These are phyloP conservation scores for Scomber colias DNA, from an alignment of 2,113 vertebrate species.

Conservation along the genomic window DNA sequence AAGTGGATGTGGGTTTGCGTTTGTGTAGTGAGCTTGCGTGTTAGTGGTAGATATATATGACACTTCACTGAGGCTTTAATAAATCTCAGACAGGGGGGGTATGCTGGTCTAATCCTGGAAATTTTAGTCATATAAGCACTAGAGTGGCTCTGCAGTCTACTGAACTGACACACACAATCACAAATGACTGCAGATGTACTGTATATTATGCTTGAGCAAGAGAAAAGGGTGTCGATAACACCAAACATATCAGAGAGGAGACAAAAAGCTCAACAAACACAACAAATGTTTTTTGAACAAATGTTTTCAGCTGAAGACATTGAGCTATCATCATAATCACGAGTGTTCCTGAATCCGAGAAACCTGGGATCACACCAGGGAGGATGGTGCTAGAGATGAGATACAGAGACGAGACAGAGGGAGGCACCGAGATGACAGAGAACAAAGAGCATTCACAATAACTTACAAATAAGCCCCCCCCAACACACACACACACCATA, in stretches of 20 bases:
- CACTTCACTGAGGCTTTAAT: slow-evolving; percentile 67
- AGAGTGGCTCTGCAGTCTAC: slow-evolving; percentile 9
- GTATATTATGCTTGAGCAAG: neutral
- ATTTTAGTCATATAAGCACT: slow-evolving; percentile 35
- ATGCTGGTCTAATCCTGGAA: slow-evolving; percentile 59
- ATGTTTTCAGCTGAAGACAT: slow-evolving; percentile 34
- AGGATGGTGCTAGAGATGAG: slow-evolving; percentile 46
- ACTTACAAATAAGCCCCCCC: neutral
- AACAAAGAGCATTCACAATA: slow-evolving; percentile 54
- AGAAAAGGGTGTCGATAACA: neutral
- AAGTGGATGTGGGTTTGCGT: slow-evolving; percentile 3
- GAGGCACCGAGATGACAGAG: slow-evolving; percentile 29
- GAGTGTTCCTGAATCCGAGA: slow-evolving; percentile 80
- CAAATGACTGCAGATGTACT: neutral
- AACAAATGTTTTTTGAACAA: neutral
- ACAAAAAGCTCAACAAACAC: neutral
- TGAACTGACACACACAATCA: slow-evolving; percentile 20
- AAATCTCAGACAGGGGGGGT: slow-evolving; percentile 61
- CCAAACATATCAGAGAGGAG: neutral
- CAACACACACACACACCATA: neutral
- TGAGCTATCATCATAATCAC: slow-evolving; percentile 48
- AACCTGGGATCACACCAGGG: slow-evolving; percentile 39
- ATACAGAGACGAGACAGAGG: slow-evolving; percentile 13
- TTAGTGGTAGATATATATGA: slow-evolving; percentile 46
- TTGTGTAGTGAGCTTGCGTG: neutral